Evolutionary conservation across 2,113 vertebrate genomes (phyloP).

Genomic region (Calonectris borealis): DNA sequence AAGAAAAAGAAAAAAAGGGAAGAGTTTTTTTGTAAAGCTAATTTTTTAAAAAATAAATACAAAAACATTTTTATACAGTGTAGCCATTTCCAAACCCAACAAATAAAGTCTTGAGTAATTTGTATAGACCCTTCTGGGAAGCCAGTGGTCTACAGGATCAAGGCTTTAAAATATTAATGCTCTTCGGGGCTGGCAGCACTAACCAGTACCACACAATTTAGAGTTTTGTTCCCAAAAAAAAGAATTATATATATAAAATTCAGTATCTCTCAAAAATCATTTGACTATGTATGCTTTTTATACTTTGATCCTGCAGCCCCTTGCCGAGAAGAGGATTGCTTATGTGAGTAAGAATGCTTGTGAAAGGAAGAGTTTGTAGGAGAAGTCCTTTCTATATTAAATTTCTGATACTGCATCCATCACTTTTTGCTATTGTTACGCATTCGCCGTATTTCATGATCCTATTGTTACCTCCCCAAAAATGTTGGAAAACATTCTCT

Average conservation of each 20-base stretch:
- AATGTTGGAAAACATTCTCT: background rate
- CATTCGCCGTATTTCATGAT: background rate
- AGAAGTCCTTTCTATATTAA: background rate
- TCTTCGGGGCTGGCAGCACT: background rate
- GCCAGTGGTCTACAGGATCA: constrained; percentile 11
- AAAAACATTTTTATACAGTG: constrained; percentile 72
- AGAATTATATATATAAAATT: background rate
- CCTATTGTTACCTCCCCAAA: background rate
- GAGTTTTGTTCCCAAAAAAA: constrained; percentile 6
- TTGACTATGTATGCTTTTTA: background rate
- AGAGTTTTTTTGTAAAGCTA: constrained; percentile 76
- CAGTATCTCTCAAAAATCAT: background rate
- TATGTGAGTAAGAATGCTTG: background rate
- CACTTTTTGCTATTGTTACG: background rate
- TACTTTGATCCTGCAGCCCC: background rate
- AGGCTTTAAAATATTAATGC: constrained; percentile 11
- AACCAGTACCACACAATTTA: constrained; percentile 3
- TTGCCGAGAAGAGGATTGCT: background rate
- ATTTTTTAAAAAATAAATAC: constrained; percentile 63
- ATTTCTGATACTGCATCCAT: background rate
- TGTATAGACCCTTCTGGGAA: background rate
- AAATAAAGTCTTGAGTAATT: constrained; percentile 17
- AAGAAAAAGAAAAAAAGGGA: background rate
- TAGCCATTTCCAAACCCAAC: constrained; percentile 52
- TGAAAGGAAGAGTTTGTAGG: constrained; percentile 33